Base-by-base conservation (phyloP, 92 coral and sea anemone species). In the Isaurus tuberculatus region DNA sequence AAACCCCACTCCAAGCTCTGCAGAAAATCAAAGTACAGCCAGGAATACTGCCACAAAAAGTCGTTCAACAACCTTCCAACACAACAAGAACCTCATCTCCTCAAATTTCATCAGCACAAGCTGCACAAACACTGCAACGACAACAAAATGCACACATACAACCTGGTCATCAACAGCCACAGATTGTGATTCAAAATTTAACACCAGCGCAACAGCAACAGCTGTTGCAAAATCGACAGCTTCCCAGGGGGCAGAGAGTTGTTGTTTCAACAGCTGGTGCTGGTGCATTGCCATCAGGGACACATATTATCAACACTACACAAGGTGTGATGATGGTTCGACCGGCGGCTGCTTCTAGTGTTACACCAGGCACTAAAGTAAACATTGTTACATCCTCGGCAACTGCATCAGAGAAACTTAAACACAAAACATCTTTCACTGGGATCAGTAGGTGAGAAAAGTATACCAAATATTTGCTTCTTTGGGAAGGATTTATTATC, bases 191-290 rank as follows among this genome's bases (percentile, higher is more conserved):
- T 53, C 94, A 85, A 78, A 89, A 82, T 72, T 92, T 92, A 69
- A 88, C 91, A 22, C 98, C 84, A 26, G 98, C 94, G 19, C 99
- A 94, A 87, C 98, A 82, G 63, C 93, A 86, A 44, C 89, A 89
- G 13, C 77, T 88, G n/a, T 65, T 84, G 36, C 92, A 86, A 51
- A 93, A 88, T 11, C 98, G 95, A 40, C 98, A 90, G 28, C 99
- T 87, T 42, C 73, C 91, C 26, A 60, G 79, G 44, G 82, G 86
- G 27, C 96, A 88, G 79, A 84, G 95, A 58, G 91, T 93, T 46
- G 85, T 87, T 30, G 79, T 93, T 53, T 83, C 92, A 1, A 83
- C 97, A 4, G 73, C 92, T 10, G 86, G 82, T 71, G 72, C 92
- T n/a, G 97, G 92, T 5, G 81, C 88, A 49, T 60, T 82, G 3